Evolutionary conservation across 1,140 invertebrate species (phyloP).

Genomic region (Proctacanthus coquilletti): DNA sequence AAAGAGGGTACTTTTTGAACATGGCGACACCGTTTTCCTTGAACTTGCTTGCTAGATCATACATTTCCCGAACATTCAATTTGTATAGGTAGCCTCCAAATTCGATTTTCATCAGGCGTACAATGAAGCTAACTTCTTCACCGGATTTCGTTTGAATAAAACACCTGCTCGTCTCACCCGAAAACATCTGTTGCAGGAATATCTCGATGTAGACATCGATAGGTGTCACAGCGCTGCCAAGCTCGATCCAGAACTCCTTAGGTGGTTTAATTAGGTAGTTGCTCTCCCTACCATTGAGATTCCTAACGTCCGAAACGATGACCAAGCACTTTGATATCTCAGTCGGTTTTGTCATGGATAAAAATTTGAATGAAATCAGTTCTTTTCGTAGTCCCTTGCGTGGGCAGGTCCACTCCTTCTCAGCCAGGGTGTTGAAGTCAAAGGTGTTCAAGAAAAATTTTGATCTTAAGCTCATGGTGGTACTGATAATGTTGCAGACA

Average conservation of each 20-base stretch:
- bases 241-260: slow-evolving; percentile 12
- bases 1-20: slow-evolving; percentile 24
- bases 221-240: slow-evolving; percentile 18
- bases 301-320: neutral
- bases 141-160: slow-evolving; percentile 16
- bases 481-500: neutral
- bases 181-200: slow-evolving; percentile 21
- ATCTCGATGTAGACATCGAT: slow-evolving; percentile 24
- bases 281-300: neutral
- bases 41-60: slow-evolving; percentile 14
- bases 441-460: neutral
- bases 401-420: neutral
- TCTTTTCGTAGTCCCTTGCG: slow-evolving; percentile 1
- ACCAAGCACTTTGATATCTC: slow-evolving; percentile 5
- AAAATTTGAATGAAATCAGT: slow-evolving; percentile 2
- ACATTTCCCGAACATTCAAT: slow-evolving; percentile 14
- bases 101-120: slow-evolving; percentile 15
- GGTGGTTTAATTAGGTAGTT: neutral
- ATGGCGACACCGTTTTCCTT: slow-evolving; percentile 25
- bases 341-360: neutral
- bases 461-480: neutral
- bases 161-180: slow-evolving; percentile 19
- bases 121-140: slow-evolving; percentile 12
- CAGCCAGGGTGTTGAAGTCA: slow-evolving; percentile 1
- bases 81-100: slow-evolving; percentile 15